Evolutionary conservation across 1,140 invertebrate species (phyloP).

Genomic region (Hestina assimilis): DNA sequence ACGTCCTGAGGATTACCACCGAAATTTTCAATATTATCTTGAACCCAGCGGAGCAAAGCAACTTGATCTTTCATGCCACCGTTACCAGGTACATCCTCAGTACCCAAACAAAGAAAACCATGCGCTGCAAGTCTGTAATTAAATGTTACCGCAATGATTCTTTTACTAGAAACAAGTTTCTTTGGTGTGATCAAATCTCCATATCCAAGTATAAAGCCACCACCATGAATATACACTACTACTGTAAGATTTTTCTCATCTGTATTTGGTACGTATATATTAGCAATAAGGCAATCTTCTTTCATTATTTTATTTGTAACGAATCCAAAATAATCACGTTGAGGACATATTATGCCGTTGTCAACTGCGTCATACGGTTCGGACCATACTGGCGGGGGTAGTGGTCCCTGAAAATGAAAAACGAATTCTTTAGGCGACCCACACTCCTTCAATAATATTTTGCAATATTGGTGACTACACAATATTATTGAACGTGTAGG

Average conservation of each 20-base stretch:
- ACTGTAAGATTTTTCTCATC: neutral
- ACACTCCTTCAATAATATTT: no score
- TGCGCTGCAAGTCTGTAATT: constrained; percentile 44
- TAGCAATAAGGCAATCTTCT: neutral
- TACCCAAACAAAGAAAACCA: constrained; percentile 47
- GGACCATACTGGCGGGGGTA: neutral
- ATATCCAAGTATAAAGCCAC: constrained; percentile 33
- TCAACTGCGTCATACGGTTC: neutral
- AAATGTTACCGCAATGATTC: constrained; percentile 39
- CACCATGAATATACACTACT: constrained; percentile 38
- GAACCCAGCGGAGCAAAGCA: constrained; percentile 44
- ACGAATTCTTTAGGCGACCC: neutral
- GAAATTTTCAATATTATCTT: constrained; percentile 45
- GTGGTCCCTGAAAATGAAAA: neutral
- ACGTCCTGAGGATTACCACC: constrained; percentile 53
- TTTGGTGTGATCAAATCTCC: constrained; percentile 21
- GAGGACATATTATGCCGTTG: neutral
- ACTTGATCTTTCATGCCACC: constrained; percentile 52
- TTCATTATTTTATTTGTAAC: neutral
- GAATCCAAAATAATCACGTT: neutral
- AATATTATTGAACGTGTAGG: no score
- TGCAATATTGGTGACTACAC: no score
- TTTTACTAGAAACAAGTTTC: constrained; percentile 30
- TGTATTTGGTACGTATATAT: neutral
- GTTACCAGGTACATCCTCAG: constrained; percentile 42